Percentiles rank a stretch among this genome's conserved stretches.
phyloP scores from a whole-genome alignment of 2,113 vertebrate genomes.

The Maylandia zebra region DNA sequence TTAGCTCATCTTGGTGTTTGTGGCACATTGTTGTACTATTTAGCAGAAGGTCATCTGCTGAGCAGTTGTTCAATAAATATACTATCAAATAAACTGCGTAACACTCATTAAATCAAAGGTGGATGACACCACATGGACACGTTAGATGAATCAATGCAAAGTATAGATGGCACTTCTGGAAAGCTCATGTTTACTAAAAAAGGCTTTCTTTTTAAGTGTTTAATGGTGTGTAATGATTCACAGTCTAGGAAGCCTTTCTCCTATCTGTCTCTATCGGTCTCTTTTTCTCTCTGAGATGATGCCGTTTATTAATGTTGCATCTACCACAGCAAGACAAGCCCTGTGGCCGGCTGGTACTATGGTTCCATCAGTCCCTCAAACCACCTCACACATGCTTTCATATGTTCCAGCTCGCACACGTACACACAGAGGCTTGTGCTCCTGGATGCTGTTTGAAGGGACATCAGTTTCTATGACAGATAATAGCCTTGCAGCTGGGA shows the following conservation, averaged over 20 bases:
- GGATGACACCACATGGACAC: not conserved
- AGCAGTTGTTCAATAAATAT: not conserved
- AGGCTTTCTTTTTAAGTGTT: not conserved
- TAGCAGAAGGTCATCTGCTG: not conserved
- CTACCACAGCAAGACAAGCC: not conserved
- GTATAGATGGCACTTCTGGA: not conserved
- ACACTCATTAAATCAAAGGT: not conserved
- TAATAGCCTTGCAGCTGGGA: constrained; percentile 37
- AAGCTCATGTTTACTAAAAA: not conserved
- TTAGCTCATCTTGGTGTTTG: not conserved
- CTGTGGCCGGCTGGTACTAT: not conserved
- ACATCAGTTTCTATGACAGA: constrained; percentile 37
- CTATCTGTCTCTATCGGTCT: not conserved
- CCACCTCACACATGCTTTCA: not conserved
- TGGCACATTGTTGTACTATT: not conserved
- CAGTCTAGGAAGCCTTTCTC: not conserved
- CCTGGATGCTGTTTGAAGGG: not conserved
- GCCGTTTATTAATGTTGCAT: constrained; percentile 21
- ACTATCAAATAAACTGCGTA: not conserved
- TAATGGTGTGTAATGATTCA: not conserved
- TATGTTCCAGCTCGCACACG: not conserved
- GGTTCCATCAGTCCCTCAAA: constrained; percentile 7
- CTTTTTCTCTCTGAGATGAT: not conserved
- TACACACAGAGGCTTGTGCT: not conserved
- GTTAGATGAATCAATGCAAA: not conserved